A percentile compares a stretch with the other conserved stretches of the same genome.
These are phyloP conservation scores for Clanis bilineata DNA, from an alignment of 2,888 invertebrate genomes.

Conservation along the genomic window DNA sequence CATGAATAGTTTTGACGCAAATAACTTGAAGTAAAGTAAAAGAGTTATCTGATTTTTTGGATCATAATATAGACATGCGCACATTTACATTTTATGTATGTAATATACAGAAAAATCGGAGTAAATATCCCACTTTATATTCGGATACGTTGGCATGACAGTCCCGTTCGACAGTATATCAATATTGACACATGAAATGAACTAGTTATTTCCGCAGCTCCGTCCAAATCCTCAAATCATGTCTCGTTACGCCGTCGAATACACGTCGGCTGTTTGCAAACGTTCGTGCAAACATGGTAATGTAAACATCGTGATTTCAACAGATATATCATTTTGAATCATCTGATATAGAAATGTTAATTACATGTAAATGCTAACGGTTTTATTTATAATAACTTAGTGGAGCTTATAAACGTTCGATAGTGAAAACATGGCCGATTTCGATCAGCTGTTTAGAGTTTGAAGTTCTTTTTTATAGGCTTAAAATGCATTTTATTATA, in stretches of 20 bases:
- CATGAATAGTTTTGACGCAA: no score
- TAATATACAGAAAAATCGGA: neutral
- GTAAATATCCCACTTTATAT: neutral
- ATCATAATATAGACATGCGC: no score
- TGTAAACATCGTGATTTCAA: neutral
- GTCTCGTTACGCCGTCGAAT: conserved; percentile 14
- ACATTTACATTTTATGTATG: no score
- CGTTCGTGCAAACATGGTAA: neutral
- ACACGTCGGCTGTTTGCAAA: conserved; percentile 6
- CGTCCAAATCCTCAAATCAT: conserved; percentile 4
- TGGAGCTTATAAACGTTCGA: no score
- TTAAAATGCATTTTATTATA: no score
- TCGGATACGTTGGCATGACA: neutral
- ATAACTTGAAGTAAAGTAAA: no score
- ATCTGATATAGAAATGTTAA: neutral
- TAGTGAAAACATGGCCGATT: no score
- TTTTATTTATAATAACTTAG: no score
- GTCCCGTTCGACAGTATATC: conserved; percentile 4
- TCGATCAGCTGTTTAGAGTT: no score
- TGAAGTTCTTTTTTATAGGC: no score
- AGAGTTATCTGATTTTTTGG: no score
- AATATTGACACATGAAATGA: conserved; percentile 28
- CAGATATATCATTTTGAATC: neutral
- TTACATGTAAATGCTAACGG: neutral
- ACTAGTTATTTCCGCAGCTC: conserved; percentile 16